Evolutionary conservation across 1,140 invertebrate genomes (phyloP), one percentile per base, ranked within the genome.

Genomic region (Dendroctonus valens): DNA sequence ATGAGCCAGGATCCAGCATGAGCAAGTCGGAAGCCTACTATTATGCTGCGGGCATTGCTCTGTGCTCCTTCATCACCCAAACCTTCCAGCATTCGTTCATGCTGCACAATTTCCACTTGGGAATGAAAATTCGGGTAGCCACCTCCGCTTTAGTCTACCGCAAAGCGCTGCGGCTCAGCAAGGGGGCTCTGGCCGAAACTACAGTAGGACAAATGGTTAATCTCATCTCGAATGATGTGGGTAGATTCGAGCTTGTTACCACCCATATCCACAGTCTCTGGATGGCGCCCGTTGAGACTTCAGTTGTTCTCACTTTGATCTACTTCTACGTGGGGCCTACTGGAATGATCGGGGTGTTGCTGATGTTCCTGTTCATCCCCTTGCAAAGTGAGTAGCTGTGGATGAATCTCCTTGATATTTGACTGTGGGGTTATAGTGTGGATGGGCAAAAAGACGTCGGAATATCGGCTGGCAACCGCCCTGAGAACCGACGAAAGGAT

Each of bases 161-260:
- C 74, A 94, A 94, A 83, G 86, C 87, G 12, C 76, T 91, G 26
- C 82, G 83, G 14, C 75, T 92, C 7, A 90, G 85, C 53, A 87
- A 87, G 76, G 86, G 83, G 3, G 87, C 92, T 5, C 76, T 94
- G 38, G 86, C 85, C 0, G 85, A 90, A 75, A 92, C 91, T 0
- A 87, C 92, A 0, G 81, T 89, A 0, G 93, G 92, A 0, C 90
- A 93, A 75, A 89, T 94, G 54, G 87, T 96, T 0, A 96, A 95
- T 77, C 81, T 96, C 0, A 78, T 95, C 52, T 92, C 92, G 2
- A 95, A 94, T 62, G 93, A 95, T 73, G 84, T 89, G 8, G 86
- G 84, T 14, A 78, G 87, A 41, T 90, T 90, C 69, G 88, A 90
- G 74, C 78, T 86, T 51, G 85, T 86, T 0, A 80, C 84, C 0